phyloP scores from a whole-genome alignment of 2,113 vertebrate species.

The Regulus satrapa region DNA sequence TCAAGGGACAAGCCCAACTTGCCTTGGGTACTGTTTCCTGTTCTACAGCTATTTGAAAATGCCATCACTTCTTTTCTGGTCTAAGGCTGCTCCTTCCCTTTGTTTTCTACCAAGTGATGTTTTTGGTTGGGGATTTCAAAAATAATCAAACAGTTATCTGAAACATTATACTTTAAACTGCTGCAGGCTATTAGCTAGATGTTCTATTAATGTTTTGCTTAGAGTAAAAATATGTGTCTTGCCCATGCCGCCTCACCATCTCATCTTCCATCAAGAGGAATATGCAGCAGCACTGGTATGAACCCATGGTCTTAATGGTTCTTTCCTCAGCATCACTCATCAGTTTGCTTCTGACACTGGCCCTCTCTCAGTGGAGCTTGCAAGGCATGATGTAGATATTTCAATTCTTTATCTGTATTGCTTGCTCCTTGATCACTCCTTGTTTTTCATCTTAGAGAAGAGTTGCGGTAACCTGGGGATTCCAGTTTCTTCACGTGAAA shows the following conservation, averaged over 20 bases:
- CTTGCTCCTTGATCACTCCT: not conserved
- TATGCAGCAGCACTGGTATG: not conserved
- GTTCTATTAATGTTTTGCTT: not conserved
- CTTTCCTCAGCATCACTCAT: not conserved
- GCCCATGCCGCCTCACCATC: not conserved
- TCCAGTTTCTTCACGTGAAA: not conserved
- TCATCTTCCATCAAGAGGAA: not conserved
- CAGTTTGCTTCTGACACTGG: not conserved
- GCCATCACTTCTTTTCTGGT: not conserved
- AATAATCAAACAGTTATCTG: not conserved
- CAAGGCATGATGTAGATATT: not conserved
- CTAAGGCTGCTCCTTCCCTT: not conserved
- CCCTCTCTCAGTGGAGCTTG: not conserved
- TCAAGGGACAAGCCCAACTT: not conserved
- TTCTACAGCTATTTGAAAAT: not conserved
- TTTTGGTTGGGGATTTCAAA: not conserved
- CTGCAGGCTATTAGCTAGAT: not conserved
- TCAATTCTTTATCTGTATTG: not conserved
- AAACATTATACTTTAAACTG: not conserved
- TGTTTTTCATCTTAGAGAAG: not conserved
- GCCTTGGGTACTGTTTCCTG: not conserved
- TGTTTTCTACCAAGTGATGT: not conserved
- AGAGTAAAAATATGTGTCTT: not conserved
- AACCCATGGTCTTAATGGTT: not conserved
- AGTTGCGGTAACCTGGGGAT: not conserved